Base-by-base conservation (phyloP, 2,797 vertebrate genomes). In the Gymnoscopelus microlampas region DNA sequence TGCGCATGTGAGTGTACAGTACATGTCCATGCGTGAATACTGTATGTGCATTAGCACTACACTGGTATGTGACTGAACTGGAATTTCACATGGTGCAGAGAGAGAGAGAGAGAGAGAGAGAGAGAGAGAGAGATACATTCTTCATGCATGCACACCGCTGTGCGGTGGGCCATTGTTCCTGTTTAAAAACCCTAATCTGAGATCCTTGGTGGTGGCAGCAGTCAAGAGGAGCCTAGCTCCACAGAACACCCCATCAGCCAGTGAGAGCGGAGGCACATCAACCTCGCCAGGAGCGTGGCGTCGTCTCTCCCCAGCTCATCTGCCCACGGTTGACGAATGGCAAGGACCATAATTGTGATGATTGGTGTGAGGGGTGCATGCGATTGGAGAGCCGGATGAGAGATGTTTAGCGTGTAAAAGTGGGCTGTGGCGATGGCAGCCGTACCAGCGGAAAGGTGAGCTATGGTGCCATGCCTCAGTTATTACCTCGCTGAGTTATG, bases 401-500 rank as follows among this genome's bases (percentile, higher is more conserved):
- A 81, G 77, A 79, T 76, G 68, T 85, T 86, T 66, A 73, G 35
- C 62, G 67, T 1, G 58, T 73, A 65, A 77, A 83, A 83, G 80
- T 85, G 74, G 55, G 74, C 65, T 73, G 61, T 74, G 80, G 74
- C 74, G 61, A 70, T 47, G 35, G 51, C 24, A 76, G 71, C 74
- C 35, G 57, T 59, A 19, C 29, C 61, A 15, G 49, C n/a, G 6
- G 19, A 13, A 54, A 85, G 78, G 80, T 89, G 83, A 89, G 84
- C 74, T 80, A 73, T 76, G 80, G 70, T 82, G 76, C 70, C 86
- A 74, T 79, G 88, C 82, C 77, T 78, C 55, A 5, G 81, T 85
- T 83, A 77, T 84, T 79, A 86, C 85, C 86, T 76, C 68, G 76
- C 79, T 85, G 86, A 89, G 82, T 88, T 88, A 86, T 80, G 74